Percentiles rank a stretch among this genome's conserved stretches.
Evolutionary conservation across 2,113 vertebrate genomes (phyloP).

Genomic region (Corvus moneduloides): DNA sequence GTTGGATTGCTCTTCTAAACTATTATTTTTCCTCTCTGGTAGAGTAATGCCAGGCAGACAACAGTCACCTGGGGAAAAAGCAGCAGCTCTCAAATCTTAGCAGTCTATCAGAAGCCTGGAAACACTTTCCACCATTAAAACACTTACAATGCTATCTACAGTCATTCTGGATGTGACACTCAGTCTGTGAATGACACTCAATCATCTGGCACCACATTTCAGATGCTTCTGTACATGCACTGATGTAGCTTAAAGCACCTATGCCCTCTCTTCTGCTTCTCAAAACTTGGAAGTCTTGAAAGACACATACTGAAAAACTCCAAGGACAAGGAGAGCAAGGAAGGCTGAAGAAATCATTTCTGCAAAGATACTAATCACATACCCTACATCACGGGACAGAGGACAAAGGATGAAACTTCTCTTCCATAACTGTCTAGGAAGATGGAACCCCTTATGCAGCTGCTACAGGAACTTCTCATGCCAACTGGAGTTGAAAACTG

Average conservation of each 20-base stretch:
- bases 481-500: background rate
- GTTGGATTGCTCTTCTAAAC: background rate
- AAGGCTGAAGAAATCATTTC: background rate
- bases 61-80: background rate
- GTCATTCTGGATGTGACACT: background rate
- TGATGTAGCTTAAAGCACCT: background rate
- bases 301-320: background rate
- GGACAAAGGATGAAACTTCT: background rate
- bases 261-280: background rate
- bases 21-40: background rate
- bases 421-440: background rate
- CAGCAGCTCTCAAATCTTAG: background rate
- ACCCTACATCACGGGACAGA: background rate
- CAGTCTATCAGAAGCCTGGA: background rate
- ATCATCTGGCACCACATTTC: background rate
- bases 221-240: background rate
- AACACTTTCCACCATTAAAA: background rate
- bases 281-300: background rate
- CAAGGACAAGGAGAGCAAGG: background rate
- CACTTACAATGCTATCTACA: background rate
- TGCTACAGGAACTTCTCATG: background rate
- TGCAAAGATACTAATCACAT: background rate
- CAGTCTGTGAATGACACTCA: background rate
- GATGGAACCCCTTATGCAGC: fast-evolving
- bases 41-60: background rate